Evolutionary conservation across 1,140 invertebrate genomes (phyloP).

Genomic region (Tribolium madens): DNA sequence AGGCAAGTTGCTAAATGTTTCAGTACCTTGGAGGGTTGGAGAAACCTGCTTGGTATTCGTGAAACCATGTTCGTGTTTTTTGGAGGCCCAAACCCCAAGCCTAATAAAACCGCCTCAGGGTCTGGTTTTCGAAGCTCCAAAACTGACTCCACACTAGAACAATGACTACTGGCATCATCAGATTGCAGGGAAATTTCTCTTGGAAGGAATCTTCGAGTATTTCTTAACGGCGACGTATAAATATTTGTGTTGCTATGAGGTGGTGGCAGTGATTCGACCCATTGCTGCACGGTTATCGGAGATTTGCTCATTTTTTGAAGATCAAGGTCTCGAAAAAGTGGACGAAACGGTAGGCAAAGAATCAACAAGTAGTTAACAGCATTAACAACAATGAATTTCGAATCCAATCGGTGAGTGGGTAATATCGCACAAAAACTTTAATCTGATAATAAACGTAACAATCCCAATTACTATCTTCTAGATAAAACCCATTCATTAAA

Average conservation of each 20-base stretch:
- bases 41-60: slow-evolving; percentile 75
- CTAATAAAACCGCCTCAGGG: slow-evolving; percentile 79
- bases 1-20: background rate
- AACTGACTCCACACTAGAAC: slow-evolving; percentile 80
- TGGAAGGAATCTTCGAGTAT: slow-evolving; percentile 20
- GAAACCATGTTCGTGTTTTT: slow-evolving; percentile 69
- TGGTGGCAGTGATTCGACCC: slow-evolving; percentile 49
- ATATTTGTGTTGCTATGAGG: slow-evolving; percentile 13
- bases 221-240: slow-evolving; percentile 9
- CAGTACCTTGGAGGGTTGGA: slow-evolving; percentile 65
- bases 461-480: background rate
- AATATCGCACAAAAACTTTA: background rate
- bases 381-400: background rate
- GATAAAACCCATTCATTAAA: slow-evolving; percentile 13
- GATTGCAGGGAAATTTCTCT: slow-evolving; percentile 76
- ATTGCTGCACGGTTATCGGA: slow-evolving; percentile 52
- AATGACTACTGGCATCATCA: slow-evolving; percentile 75
- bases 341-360: background rate
- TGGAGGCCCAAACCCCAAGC: slow-evolving; percentile 77
- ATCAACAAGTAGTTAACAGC: background rate
- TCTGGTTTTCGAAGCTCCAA: slow-evolving; percentile 79
- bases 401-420: background rate
- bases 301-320: slow-evolving; percentile 49
- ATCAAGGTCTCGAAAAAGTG: background rate
- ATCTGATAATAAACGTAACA: background rate